phyloP scores from a whole-genome alignment of 2,888 invertebrate species.

The Euproctis similis region DNA sequence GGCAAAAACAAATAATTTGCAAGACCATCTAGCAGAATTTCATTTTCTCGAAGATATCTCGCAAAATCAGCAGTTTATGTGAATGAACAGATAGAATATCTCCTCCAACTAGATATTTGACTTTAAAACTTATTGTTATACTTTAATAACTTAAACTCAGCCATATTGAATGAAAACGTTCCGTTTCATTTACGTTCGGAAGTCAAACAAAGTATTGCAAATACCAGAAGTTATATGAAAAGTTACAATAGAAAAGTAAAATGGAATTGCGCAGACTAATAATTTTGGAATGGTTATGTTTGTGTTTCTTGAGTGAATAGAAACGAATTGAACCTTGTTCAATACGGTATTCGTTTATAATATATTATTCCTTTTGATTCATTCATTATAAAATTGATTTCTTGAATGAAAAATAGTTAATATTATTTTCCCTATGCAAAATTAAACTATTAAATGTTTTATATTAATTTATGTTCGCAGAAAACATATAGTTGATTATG shows the following conservation, averaged over 20 bases:
- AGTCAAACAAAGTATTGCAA: slow-evolving; percentile 32
- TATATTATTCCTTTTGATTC: not conserved
- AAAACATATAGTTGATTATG: no score
- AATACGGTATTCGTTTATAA: not conserved
- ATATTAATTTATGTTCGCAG: no score
- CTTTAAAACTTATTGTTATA: slow-evolving; percentile 25
- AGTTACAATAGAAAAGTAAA: slow-evolving; percentile 20
- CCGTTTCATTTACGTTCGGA: slow-evolving; percentile 26
- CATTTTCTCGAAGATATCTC: no score
- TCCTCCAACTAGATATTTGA: slow-evolving; percentile 15
- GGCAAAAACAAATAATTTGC: no score
- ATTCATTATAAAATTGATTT: no score
- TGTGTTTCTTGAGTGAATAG: slow-evolving; percentile 30
- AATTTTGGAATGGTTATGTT: slow-evolving; percentile 29
- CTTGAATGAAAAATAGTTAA: no score
- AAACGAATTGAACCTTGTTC: slow-evolving; percentile 12
- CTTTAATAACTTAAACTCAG: slow-evolving; percentile 18
- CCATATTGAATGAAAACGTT: slow-evolving; percentile 33
- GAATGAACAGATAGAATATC: slow-evolving; percentile 8
- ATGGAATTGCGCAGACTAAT: slow-evolving; percentile 31
- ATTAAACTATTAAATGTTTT: no score
- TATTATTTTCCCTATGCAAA: not conserved
- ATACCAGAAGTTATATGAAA: slow-evolving; percentile 29
- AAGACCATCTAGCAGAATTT: no score
- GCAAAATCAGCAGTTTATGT: no score